Conservation (phyloP, 2,797 vertebrate species). For the Sardinella longiceps region DNA sequence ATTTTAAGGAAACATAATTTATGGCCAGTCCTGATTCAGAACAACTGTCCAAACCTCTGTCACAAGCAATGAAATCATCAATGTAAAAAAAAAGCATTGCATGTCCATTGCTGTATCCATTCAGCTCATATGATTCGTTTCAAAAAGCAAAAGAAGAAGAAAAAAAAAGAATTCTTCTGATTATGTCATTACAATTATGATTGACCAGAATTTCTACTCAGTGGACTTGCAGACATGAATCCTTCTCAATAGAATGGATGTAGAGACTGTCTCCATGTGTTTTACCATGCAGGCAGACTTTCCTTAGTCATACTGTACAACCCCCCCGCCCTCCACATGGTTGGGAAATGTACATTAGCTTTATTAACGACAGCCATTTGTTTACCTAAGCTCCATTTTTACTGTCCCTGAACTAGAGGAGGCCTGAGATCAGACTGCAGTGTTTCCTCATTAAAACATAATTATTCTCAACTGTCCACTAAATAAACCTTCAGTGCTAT, state of each 20-base stretch:
- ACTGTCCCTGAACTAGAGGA: background rate
- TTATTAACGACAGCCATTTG: background rate
- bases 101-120: background rate
- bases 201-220: background rate
- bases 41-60: background rate
- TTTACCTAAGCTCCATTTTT: background rate
- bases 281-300: background rate
- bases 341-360: background rate
- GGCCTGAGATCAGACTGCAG: background rate
- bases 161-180: background rate
- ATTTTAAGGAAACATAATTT: background rate
- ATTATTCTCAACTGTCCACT: constrained; percentile 1
- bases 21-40: background rate
- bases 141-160: background rate
- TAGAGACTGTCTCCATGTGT: background rate
- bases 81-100: background rate
- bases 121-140: background rate
- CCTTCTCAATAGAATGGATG: background rate
- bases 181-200: background rate
- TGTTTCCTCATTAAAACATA: background rate
- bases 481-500: background rate
- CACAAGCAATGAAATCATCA: background rate
- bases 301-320: background rate
- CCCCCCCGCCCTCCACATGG: background rate
- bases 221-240: background rate